Conservation (phyloP, 1,140 invertebrate species). For the Drosophila malerkotliana region DNA sequence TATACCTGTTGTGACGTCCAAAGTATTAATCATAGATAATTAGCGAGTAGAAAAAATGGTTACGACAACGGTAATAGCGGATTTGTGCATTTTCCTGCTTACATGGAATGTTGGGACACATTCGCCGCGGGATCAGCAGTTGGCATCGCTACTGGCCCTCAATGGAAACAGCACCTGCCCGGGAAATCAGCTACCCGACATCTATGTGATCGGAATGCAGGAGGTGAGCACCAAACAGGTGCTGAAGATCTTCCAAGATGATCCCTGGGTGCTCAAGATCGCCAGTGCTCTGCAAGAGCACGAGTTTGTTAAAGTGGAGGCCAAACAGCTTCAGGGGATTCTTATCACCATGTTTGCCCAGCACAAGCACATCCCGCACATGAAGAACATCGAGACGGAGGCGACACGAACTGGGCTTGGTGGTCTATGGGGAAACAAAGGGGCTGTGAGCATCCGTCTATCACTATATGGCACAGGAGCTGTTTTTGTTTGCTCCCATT, state of each 20-base stretch:
- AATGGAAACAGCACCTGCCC: slow-evolving; percentile 85
- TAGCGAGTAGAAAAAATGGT: slow-evolving; percentile 41
- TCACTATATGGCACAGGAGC: slow-evolving; percentile 93
- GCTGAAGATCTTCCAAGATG: slow-evolving; percentile 91
- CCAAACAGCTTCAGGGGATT: slow-evolving; percentile 91
- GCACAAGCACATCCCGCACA: slow-evolving; percentile 90
- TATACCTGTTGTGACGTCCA: slow-evolving; percentile 30
- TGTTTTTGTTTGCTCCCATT: slow-evolving; percentile 94
- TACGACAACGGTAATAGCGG: slow-evolving; percentile 60
- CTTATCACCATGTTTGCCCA: slow-evolving; percentile 91
- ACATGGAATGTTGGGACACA: slow-evolving; percentile 94
- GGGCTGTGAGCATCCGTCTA: slow-evolving; percentile 94
- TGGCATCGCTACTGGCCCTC: slow-evolving; percentile 88
- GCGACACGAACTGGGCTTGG: slow-evolving; percentile 94
- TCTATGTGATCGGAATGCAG: slow-evolving; percentile 94
- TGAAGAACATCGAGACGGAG: slow-evolving; percentile 93
- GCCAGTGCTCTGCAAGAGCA: slow-evolving; percentile 84
- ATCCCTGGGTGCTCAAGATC: slow-evolving; percentile 92
- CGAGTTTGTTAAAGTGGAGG: slow-evolving; percentile 91
- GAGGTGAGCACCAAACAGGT: slow-evolving; percentile 92
- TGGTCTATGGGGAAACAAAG: slow-evolving; percentile 95
- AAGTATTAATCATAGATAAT: slow-evolving; percentile 59
- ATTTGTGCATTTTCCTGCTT: slow-evolving; percentile 88
- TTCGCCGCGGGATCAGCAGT: slow-evolving; percentile 87
- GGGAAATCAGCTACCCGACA: slow-evolving; percentile 88